Base-by-base conservation (phyloP, 2,797 vertebrate genomes). In the Tinamus major region DNA sequence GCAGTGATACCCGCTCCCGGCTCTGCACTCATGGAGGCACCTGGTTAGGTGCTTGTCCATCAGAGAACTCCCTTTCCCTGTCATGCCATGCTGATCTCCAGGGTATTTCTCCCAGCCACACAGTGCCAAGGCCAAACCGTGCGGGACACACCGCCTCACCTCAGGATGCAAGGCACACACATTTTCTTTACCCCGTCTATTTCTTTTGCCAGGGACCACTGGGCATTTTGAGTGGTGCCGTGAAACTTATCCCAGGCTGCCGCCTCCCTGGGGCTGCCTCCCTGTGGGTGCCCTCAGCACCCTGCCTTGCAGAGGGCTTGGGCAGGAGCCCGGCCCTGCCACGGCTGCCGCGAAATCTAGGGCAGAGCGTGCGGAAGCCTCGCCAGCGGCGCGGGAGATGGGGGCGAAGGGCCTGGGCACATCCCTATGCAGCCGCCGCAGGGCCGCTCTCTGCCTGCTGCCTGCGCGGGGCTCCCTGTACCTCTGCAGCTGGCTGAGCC, bases 401-500 rank as follows among this genome's bases (percentile, higher is more conserved):
- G 67, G 85, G 64, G 29, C 33, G 46, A 92, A 85, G 63, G 56
- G 9, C 62, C 71, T 55, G 78, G 46, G 20, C 49, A 77, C 4
- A 3, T 61, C 53, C 77, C 2, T 77, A 23, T 29, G 35, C 81
- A 39, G 41, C n/a, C 0, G 0, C 62, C 12, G 3, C 67, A 46
- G 61, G 67, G 48, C 69, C 58, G 51, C 33, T 29, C 42, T 51
- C 56, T 67, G 2, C 0, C n/a, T 19, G 21, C 49, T 37, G 69
- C 56, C 61, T 24, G 2, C 4, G 21, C 20, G 2, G 0, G 37
- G 51, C 10, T 51, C 55, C 75, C 6, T 0, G 24, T 48, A 70
- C 46, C 41, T 76, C 65, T 82, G 44, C 1, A 1, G 31, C 39
- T 0, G 0, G 51, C 51, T 9, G 15, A 14, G 74, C 39, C 46